These are phyloP conservation scores for Conopomorpha cramerella DNA, from an alignment of 1,140 invertebrate genomes.

Conservation along the genomic window DNA sequence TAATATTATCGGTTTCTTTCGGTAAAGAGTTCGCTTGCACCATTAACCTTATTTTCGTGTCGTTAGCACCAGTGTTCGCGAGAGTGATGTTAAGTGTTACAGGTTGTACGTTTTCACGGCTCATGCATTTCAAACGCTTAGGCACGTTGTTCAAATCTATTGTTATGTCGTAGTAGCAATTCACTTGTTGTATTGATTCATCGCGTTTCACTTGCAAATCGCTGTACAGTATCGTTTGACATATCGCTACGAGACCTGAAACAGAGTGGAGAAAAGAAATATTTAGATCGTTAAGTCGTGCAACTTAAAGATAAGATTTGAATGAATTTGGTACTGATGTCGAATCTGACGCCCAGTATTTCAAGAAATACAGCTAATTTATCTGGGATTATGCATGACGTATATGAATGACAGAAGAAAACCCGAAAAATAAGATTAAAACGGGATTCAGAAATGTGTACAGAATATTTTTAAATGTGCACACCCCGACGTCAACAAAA, in stretches of 20 bases:
- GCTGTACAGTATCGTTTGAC: slow-evolving; percentile 60
- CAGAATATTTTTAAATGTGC: no score
- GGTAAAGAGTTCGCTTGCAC: slow-evolving; percentile 47
- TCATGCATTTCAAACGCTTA: slow-evolving; percentile 27
- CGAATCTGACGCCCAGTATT: no score
- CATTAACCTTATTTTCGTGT: slow-evolving; percentile 24
- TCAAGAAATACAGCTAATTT: no score
- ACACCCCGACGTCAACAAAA: no score
- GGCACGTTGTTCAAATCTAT: slow-evolving; percentile 26
- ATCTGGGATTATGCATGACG: no score
- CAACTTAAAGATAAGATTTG: background rate
- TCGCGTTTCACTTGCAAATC: slow-evolving; percentile 58
- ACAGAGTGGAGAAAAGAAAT: slow-evolving; percentile 7
- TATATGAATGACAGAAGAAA: no score
- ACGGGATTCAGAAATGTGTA: no score
- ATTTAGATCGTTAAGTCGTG: background rate
- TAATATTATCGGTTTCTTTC: slow-evolving; percentile 28
- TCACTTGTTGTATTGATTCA: slow-evolving; percentile 17
- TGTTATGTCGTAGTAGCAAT: slow-evolving; percentile 29
- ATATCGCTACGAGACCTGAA: slow-evolving; percentile 49
- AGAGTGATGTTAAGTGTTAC: slow-evolving; percentile 33
- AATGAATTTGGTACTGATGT: background rate
- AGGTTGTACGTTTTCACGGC: slow-evolving; percentile 20
- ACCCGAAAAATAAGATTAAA: no score
- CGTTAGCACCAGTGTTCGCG: slow-evolving; percentile 12